Conservation (phyloP, 2,888 invertebrate genomes). For the Drosophila melanosoma region DNA sequence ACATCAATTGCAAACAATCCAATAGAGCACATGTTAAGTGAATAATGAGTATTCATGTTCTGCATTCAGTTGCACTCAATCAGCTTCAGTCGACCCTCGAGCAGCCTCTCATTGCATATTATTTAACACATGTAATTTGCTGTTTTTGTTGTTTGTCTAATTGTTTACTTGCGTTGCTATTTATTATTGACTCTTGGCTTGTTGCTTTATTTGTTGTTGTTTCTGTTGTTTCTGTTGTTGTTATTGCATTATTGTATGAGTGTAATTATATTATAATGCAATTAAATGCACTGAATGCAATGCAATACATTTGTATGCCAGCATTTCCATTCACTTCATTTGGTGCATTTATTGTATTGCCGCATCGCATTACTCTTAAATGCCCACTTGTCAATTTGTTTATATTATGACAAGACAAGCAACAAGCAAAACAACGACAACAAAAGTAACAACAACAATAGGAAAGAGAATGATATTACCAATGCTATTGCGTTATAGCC, state of each 20-base stretch:
- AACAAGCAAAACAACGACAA: not conserved
- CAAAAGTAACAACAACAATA: not conserved
- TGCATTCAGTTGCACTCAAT: slow-evolving; percentile 6
- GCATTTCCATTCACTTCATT: slow-evolving; percentile 3
- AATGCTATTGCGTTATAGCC: not conserved
- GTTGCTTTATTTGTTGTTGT: not conserved
- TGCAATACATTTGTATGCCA: not conserved
- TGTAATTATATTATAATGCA: slow-evolving; percentile 20
- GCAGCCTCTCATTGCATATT: slow-evolving; percentile 9
- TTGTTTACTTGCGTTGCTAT: slow-evolving; percentile 26
- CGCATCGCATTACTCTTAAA: not conserved
- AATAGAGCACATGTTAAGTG: slow-evolving; percentile 1
- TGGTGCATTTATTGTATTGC: not conserved
- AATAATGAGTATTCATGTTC: slow-evolving; percentile 19
- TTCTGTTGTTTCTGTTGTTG: not conserved
- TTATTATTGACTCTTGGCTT: slow-evolving; percentile 7
- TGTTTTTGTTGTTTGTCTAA: slow-evolving; percentile 16
- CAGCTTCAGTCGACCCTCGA: slow-evolving; percentile 21
- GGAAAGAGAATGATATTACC: not conserved
- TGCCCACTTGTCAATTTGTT: not conserved
- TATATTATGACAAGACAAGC: not conserved
- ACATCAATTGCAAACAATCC: not conserved
- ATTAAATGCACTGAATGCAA: slow-evolving; percentile 31
- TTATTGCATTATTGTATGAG: not conserved
- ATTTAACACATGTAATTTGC: slow-evolving; percentile 25